phyloP scores from a whole-genome alignment of 2,888 invertebrate genomes.

The Rhingia campestris region DNA sequence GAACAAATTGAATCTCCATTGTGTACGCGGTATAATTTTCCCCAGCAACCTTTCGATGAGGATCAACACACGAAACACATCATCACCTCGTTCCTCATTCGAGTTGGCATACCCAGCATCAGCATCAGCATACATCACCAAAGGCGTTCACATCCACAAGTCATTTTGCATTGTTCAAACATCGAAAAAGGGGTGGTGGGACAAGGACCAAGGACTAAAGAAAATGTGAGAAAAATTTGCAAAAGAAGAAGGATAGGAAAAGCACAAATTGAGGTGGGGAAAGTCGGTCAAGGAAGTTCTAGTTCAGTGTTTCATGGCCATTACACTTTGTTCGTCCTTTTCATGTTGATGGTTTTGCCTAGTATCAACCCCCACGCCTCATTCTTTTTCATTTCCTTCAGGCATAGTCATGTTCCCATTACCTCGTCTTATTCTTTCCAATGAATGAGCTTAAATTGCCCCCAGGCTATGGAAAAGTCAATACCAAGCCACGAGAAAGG shows the following conservation, averaged over 20 bases:
- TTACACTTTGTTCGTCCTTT: constrained; percentile 40
- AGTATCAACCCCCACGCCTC: background rate
- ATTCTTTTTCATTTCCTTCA: constrained; percentile 14
- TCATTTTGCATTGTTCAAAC: constrained; percentile 31
- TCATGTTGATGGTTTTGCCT: constrained; percentile 26
- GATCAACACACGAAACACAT: constrained; percentile 21
- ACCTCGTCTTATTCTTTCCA: constrained; percentile 8
- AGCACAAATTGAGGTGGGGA: constrained; percentile 24
- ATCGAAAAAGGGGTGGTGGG: background rate
- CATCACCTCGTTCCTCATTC: constrained; percentile 18
- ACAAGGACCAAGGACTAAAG: no score
- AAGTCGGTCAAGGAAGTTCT: constrained; percentile 60
- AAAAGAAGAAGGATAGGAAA: background rate
- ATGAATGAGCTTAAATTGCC: constrained; percentile 26
- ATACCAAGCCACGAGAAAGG: background rate
- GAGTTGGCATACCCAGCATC: background rate
- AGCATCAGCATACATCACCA: background rate
- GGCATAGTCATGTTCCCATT: constrained; percentile 36
- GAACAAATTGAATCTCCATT: constrained; percentile 16
- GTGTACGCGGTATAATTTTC: background rate
- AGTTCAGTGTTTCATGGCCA: constrained; percentile 59
- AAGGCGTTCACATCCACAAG: constrained; percentile 8
- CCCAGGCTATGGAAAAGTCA: constrained; percentile 8
- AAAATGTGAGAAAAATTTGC: no score
- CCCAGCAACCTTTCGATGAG: constrained; percentile 17